Base-by-base conservation (phyloP, 2,113 vertebrate species). In the Podarcis muralis region DNA sequence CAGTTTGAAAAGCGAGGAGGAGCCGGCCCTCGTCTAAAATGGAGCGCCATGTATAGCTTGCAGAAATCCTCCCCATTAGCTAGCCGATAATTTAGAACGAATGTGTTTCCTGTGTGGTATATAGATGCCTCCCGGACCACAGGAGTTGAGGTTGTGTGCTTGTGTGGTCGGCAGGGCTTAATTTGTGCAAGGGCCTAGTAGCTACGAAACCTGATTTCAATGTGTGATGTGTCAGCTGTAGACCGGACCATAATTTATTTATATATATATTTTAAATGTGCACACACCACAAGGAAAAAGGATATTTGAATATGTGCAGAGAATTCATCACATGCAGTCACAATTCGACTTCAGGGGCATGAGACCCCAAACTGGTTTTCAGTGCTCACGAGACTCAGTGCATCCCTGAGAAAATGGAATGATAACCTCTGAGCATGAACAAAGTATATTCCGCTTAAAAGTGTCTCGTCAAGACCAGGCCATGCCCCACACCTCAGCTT, bases 11-110 rank as follows among this genome's bases (percentile, higher is more conserved):
- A 81, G 79, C 89, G 86, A 76, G 74, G 83, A 92, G 78, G 90
- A 91, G 89, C 88, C 87, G 37, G 35, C 66, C 88, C 35, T 80
- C 75, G 40, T 30, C 69, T 62, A 94, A 93, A 95, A 91, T 87
- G 93, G 92, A 93, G 87, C 76, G 87, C 6, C 82, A 90, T 81
- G 66, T 93, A 94, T 90, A 93, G 92, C 93, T 94, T 92, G 90
- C 88, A 90, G 86, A 93, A 93, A 89, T 83, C 82, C 75, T 84
- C 72, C 76, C 88, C 79, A 66, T 84, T 92, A 88, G 88, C 76
- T 77, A 91, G 62, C 32, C 15, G 22, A 37, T 90, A 87, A 87
- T 94, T 91, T 90, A 82, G 88, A 93, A 93, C 8, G 76, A 43
- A 30, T 81, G 71, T 89, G 66, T 84, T 93, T 94, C 90, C 90